A percentile compares a stretch with the other conserved stretches of the same genome.
Evolutionary conservation across 2,888 invertebrate species (phyloP).

Genomic region (Xestia ashworthii): DNA sequence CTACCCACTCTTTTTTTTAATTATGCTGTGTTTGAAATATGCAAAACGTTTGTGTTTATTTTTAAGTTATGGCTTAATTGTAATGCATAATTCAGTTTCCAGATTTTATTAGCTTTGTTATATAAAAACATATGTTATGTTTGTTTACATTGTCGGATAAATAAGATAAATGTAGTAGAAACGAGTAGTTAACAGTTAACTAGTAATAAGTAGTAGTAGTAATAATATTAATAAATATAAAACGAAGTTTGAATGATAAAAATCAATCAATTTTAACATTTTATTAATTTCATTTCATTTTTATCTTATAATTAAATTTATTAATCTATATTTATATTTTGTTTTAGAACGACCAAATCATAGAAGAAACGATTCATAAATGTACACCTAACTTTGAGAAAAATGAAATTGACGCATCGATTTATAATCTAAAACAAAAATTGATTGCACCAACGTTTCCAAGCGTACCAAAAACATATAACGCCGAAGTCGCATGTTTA

Average conservation of each 20-base stretch:
- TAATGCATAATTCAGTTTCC: slow-evolving; percentile 6
- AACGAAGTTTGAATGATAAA: slow-evolving; percentile 2
- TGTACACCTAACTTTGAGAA: background rate
- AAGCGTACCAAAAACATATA: background rate
- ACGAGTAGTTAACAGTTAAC: slow-evolving; percentile 15
- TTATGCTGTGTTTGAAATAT: slow-evolving; percentile 8
- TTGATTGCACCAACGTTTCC: background rate
- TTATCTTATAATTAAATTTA: slow-evolving; percentile 12
- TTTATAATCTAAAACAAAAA: slow-evolving; percentile 3
- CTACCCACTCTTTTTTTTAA: slow-evolving; percentile 10
- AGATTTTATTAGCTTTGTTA: background rate
- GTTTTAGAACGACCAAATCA: background rate
- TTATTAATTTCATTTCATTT: slow-evolving; percentile 9
- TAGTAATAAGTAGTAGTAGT: background rate
- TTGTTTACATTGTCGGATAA: slow-evolving; percentile 18
- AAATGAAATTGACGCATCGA: background rate
- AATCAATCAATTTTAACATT: slow-evolving; percentile 12
- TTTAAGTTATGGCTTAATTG: slow-evolving; percentile 9
- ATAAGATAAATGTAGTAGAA: slow-evolving; percentile 17
- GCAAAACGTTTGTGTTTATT: slow-evolving; percentile 6
- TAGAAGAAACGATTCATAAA: background rate
- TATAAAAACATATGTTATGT: slow-evolving; percentile 13
- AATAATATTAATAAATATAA: too few relatives aligned
- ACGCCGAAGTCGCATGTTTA: too few relatives aligned
- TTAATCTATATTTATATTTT: slow-evolving; percentile 4